Evolutionary conservation across 2,797 vertebrate species (phyloP), one percentile per base, ranked within the genome.

Genomic region (Nothura maculosa): DNA sequence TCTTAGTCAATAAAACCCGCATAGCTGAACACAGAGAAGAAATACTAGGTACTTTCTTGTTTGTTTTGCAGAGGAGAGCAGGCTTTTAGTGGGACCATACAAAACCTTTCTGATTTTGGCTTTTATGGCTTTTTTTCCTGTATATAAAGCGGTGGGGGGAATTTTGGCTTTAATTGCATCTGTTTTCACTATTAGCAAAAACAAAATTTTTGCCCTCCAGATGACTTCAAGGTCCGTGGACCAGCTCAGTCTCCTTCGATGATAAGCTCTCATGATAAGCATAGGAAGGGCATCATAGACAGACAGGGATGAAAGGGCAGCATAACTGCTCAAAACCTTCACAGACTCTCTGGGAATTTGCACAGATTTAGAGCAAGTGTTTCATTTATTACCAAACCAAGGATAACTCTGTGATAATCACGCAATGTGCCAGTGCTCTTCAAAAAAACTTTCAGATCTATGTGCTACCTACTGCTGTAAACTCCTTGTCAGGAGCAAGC

Each of bases 101-200:
- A 32, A 45, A 70, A 38, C 4, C 1, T 22, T 47, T 50, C 19
- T 52, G 28, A 55, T 54, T 68, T 58, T 81, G 45, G n/a, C 34
- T 86, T 90, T 81, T 60, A 15, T 5, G 62, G 45, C 21, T 14
- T 11, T 81, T 91, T 81, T 92, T 86, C 77, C 72, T 88, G n/a
- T 76, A 1, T 76, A 61, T 85, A 67, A 90, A 82, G 52, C 42
- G 52, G 52, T 34, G 52, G 57, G 64, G 77, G 43, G 40, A 43
- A 17, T 77, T 84, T 57, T 88, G 80, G 30, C 55, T 95, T 30
- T 85, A 27, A 18, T 40, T 87, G 48, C 54, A 9, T 87, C 74
- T 93, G 66, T 68, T 93, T 96, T 81, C 58, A 17, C 42, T 89
- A 40, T 84, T 88, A 57, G 67, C 63, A 77, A 81, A 70, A 74